phyloP scores from a whole-genome alignment of 1,140 invertebrate species.

The Onthophagus taurus region DNA sequence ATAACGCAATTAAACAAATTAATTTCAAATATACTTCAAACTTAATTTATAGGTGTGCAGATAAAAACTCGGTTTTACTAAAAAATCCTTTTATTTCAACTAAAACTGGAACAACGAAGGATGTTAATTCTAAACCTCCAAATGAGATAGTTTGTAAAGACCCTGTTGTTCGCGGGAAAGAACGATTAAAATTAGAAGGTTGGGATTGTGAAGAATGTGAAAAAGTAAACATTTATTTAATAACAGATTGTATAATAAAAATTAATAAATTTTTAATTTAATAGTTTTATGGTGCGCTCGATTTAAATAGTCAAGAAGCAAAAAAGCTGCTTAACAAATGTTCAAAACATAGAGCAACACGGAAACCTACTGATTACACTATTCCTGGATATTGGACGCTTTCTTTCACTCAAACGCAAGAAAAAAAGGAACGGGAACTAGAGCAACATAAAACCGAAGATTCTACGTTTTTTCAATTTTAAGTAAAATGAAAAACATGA shows the following conservation, averaged over 20 bases:
- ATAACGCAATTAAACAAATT: background rate
- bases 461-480: too few species aligned
- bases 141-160: background rate
- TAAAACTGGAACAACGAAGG: too few species aligned
- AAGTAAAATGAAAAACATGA: too few species aligned
- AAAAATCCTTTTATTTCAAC: background rate
- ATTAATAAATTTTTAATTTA: background rate
- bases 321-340: constrained; percentile 11
- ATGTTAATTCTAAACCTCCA: too few species aligned
- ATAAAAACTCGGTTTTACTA: background rate
- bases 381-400: too few species aligned
- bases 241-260: background rate
- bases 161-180: constrained; percentile 4
- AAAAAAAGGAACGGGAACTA: too few species aligned
- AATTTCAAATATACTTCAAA: background rate
- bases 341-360: constrained; percentile 8
- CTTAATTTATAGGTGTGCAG: background rate
- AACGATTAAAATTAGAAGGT: constrained; percentile 4
- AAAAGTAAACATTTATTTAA: background rate
- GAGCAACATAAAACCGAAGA: too few species aligned
- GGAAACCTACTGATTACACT: constrained; percentile 2
- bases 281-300: constrained; percentile 9
- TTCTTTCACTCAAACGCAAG: too few species aligned
- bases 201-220: constrained; percentile 2
- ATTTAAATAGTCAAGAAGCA: background rate